A percentile compares a stretch with the other conserved stretches of the same genome.
phyloP scores from a whole-genome alignment of 2,888 invertebrate genomes.

The Autographa gamma region DNA sequence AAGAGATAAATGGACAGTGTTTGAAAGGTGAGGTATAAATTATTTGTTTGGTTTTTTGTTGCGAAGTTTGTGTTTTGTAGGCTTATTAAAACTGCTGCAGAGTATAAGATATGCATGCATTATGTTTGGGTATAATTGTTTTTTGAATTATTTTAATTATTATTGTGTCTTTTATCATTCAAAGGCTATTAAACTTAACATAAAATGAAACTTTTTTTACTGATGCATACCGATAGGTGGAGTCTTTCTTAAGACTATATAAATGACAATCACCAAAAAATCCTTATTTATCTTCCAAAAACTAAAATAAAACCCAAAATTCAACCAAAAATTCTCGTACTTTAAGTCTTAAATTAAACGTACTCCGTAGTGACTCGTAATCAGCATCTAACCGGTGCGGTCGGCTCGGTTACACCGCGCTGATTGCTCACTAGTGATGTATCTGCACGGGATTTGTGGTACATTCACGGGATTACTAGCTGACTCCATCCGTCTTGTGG shows the following conservation, averaged over 20 bases:
- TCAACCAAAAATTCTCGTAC: not conserved
- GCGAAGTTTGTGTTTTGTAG: not conserved
- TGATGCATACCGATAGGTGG: not conserved
- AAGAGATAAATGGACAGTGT: not conserved
- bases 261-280: no score
- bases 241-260: not conserved
- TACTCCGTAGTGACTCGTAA: constrained; percentile 18
- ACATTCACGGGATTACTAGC: not conserved
- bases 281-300: not conserved
- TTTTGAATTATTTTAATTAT: no score
- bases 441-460: constrained; percentile 12
- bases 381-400: constrained; percentile 21
- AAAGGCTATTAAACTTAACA: no score
- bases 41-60: no score
- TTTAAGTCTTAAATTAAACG: constrained; percentile 8
- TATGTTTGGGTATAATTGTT: no score
- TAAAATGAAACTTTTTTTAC: no score
- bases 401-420: constrained; percentile 22
- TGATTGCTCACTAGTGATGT: constrained; percentile 21
- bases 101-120: no score
- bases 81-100: no score
- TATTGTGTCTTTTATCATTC: no score
- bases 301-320: not conserved
- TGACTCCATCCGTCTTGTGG: not conserved
- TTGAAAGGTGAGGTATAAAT: not conserved